Conservation (phyloP, 2,797 vertebrate species). For the Pseudomugil gertrudae region DNA sequence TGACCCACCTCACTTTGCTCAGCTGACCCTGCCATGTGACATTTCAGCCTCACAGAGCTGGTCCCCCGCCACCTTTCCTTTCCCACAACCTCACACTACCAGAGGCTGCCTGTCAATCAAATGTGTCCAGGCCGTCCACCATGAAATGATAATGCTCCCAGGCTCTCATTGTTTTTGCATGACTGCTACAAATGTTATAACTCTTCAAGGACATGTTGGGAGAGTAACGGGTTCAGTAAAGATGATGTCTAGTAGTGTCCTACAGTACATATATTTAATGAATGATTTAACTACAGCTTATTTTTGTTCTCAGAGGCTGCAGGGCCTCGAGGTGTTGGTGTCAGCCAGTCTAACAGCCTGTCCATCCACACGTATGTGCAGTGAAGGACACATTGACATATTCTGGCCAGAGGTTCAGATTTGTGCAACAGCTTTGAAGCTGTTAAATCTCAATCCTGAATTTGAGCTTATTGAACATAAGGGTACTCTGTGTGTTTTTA, state of each 20-base stretch:
- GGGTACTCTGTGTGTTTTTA: no score
- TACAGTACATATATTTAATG: background rate
- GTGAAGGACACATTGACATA: background rate
- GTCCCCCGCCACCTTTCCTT: conserved; percentile 27
- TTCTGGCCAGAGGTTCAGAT: background rate
- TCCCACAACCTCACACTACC: conserved; percentile 31
- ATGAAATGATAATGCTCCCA: conserved; percentile 43
- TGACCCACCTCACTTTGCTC: conserved; percentile 9
- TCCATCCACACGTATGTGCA: background rate
- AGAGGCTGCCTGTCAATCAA: conserved; percentile 52
- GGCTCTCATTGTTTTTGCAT: conserved; percentile 35
- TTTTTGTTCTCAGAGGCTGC: background rate
- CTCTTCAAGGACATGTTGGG: conserved; percentile 26
- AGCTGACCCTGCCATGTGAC: conserved; percentile 39
- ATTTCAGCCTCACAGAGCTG: conserved; percentile 25
- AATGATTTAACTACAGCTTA: background rate
- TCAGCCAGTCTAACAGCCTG: background rate
- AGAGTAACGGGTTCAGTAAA: conserved; percentile 13
- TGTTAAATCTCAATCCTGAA: no score
- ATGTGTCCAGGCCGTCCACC: conserved; percentile 37
- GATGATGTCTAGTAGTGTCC: background rate
- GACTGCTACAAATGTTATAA: conserved; percentile 34
- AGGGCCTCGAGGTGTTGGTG: background rate
- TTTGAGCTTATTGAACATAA: background rate
- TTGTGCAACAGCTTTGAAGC: no score